These are phyloP conservation scores for Chloropsis cyanopogon DNA, from an alignment of 2,113 vertebrate genomes.

Conservation along the genomic window DNA sequence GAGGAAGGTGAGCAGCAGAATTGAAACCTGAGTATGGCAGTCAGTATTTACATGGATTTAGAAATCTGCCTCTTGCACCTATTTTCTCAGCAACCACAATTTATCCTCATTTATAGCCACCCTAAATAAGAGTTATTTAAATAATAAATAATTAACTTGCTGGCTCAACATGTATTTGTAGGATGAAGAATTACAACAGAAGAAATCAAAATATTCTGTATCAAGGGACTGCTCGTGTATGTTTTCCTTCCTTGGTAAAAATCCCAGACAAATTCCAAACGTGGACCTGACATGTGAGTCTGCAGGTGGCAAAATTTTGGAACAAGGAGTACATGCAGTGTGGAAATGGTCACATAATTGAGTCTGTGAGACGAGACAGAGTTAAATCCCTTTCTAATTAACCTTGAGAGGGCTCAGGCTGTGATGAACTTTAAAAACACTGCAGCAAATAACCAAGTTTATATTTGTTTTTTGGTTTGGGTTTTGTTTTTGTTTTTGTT, in stretches of 20 bases:
- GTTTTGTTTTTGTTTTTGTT: background rate
- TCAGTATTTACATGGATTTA: background rate
- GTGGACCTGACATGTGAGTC: background rate
- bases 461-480: rapidly evolving
- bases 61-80: background rate
- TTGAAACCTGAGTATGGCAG: too few species aligned
- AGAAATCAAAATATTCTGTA: background rate
- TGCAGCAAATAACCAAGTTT: background rate
- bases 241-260: background rate
- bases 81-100: background rate
- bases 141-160: background rate
- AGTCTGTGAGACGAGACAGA: background rate
- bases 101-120: background rate
- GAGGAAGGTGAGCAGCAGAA: background rate
- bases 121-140: background rate
- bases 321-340: background rate
- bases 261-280: background rate
- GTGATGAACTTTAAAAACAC: background rate
- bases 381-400: background rate
- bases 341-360: background rate
- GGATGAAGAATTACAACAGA: background rate
- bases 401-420: background rate
- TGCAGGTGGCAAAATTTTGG: background rate
- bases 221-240: background rate
- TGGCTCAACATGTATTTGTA: background rate